Base-by-base conservation (phyloP, 1,140 invertebrate species). In the Cydia fagiglandana region DNA sequence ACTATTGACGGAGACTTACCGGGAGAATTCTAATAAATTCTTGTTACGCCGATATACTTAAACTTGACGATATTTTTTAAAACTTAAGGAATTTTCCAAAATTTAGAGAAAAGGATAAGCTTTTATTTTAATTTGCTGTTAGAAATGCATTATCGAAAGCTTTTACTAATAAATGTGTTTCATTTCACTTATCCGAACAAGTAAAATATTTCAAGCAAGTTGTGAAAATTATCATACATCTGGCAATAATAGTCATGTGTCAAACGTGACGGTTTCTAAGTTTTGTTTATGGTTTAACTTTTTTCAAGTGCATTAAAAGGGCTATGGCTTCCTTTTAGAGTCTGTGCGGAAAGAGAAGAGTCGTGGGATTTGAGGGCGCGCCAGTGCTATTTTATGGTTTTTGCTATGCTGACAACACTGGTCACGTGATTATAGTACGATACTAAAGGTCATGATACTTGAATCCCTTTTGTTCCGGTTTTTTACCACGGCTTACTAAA, bases 251-350 rank as follows among this genome's bases (percentile, higher is more conserved):
- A 45, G 38, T 70, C 66, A 70, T 70, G 66, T 70, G 66, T 70
- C 66, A 70, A 83, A 86, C 84, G 87, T 90, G 89, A 90, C 87
- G 84, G 83, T 78, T 85, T 73, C 64, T 86, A 5, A 45, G 15
- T 17, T 38, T 70, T 86, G 85, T 88, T 83, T 88, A 89, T 90
- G 88, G 82, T 81, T 61, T 73, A 77, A 81, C 77, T 74, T 80
- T 82, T 80, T 77, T 78, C 66, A 77, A 77, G 75, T 74, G 56
- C 56, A 61, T 61, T 61, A 20, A 12, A 61, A 61, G n/a, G 56
- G 10, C 17, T 20, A 24, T 20, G 7, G 56, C 56, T 61, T 61
- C 50, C 12, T 17, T 53, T 53, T 53, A n/a, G n/a, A n/a, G n/a
- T n/a, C n/a, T n/a, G n/a, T n/a, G n/a, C n/a, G n/a, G n/a, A n/a